These are phyloP conservation scores for Drosophila kanekoi DNA, from an alignment of 2,888 invertebrate species.

Conservation along the genomic window DNA sequence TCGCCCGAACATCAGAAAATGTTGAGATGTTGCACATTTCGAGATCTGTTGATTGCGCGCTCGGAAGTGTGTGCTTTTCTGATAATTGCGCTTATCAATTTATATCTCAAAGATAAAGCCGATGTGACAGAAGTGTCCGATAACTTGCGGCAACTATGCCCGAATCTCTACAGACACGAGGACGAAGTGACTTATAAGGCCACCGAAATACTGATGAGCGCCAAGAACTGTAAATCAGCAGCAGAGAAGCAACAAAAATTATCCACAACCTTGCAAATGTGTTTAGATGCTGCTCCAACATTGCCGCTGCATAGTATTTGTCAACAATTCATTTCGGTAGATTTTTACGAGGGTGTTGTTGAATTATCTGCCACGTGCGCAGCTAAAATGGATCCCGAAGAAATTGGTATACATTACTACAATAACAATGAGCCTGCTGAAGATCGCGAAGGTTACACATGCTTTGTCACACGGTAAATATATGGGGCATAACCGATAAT, in stretches of 20 bases:
- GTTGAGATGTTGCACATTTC: slow-evolving; percentile 87
- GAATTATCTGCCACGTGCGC: slow-evolving; percentile 95
- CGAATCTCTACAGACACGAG: slow-evolving; percentile 96
- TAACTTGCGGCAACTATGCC: slow-evolving; percentile 95
- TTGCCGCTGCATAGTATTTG: slow-evolving; percentile 94
- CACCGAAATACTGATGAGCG: slow-evolving; percentile 94
- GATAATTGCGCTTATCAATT: slow-evolving; percentile 94
- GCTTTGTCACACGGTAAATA: slow-evolving; percentile 87
- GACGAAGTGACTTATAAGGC: slow-evolving; percentile 98
- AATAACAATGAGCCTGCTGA: slow-evolving; percentile 92
- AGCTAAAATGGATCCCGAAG: slow-evolving; percentile 94
- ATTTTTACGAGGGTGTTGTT: slow-evolving; percentile 95
- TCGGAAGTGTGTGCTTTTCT: slow-evolving; percentile 89
- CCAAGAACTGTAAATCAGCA: slow-evolving; percentile 90
- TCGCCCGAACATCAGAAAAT: slow-evolving; percentile 89
- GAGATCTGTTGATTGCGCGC: slow-evolving; percentile 86
- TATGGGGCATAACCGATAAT: neutral
- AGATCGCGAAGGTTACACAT: slow-evolving; percentile 92
- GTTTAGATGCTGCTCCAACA: slow-evolving; percentile 95
- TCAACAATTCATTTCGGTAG: slow-evolving; percentile 91
- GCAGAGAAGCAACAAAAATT: slow-evolving; percentile 92
- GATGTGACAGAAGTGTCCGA: slow-evolving; percentile 96
- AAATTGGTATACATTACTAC: slow-evolving; percentile 94
- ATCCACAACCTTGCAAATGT: slow-evolving; percentile 92
- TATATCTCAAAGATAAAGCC: slow-evolving; percentile 97